phyloP scores from a whole-genome alignment of 53 echinoderm and acorn worm genomes.

The Glandiceps talaboti region DNA sequence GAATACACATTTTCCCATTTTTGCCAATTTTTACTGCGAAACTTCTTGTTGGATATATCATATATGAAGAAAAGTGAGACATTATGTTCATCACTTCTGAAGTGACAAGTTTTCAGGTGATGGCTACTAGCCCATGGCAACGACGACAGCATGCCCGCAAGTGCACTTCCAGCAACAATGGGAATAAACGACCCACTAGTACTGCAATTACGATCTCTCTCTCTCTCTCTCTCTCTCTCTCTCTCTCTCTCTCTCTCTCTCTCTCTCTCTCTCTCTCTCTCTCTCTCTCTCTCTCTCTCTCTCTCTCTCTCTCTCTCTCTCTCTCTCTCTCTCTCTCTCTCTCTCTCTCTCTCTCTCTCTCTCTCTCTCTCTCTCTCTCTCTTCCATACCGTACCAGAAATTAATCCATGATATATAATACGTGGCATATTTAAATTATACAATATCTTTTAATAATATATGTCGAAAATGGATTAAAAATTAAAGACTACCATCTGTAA shows the following conservation, averaged over 20 bases:
- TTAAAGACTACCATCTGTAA: too few relatives aligned
- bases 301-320: not conserved
- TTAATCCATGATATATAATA: too few relatives aligned
- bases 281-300: not conserved
- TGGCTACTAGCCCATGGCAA: not conserved
- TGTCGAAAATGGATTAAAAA: too few relatives aligned
- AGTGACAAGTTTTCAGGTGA: not conserved
- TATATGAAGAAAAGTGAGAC: too few relatives aligned
- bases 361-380: not conserved
- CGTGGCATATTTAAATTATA: too few relatives aligned
- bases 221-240: slow-evolving; percentile 6
- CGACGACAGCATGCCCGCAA: not conserved
- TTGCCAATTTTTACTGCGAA: too few relatives aligned
- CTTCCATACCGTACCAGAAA: not conserved
- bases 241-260: not conserved
- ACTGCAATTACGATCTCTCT: too few relatives aligned
- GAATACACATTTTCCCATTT: too few relatives aligned
- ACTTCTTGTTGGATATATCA: too few relatives aligned
- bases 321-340: not conserved
- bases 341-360: not conserved
- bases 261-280: not conserved
- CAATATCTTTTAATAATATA: too few relatives aligned
- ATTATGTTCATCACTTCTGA: too few relatives aligned
- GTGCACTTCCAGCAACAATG: not conserved
- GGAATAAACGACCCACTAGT: not conserved